Evolutionary conservation across 2,888 invertebrate species (phyloP).

Genomic region (Falcaria lacertinaria): DNA sequence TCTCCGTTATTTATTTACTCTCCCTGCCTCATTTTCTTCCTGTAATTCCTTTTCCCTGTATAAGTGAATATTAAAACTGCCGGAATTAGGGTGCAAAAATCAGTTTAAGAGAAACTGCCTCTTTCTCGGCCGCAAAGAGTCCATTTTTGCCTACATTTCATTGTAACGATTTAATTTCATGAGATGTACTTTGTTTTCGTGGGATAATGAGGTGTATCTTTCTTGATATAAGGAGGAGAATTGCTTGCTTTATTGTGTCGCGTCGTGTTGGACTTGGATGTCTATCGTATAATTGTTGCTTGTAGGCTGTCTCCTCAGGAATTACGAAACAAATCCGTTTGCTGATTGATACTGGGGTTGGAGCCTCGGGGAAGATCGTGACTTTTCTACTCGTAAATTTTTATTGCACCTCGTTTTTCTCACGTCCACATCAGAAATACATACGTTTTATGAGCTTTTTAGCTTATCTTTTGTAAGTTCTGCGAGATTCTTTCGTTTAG

Average conservation of each 20-base stretch:
- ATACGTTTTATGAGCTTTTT: conserved; percentile 1
- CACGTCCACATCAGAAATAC: conserved; percentile 10
- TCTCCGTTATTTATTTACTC: conserved; percentile 68
- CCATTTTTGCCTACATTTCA: conserved; percentile 23
- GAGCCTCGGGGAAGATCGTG: conserved; percentile 30
- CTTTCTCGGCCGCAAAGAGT: conserved; percentile 32
- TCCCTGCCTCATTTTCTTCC: conserved; percentile 71
- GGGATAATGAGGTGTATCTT: conserved; percentile 31
- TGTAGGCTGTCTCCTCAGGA: conserved; percentile 73
- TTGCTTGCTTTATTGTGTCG: conserved; percentile 24
- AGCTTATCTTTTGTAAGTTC: no score
- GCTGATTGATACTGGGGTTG: conserved; percentile 65
- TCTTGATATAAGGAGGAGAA: conserved; percentile 31
- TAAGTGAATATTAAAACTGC: conserved; percentile 73
- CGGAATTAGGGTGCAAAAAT: conserved; percentile 45
- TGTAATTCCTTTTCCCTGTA: conserved; percentile 74
- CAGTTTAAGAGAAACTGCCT: conserved; percentile 25
- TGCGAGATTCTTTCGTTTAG: no score
- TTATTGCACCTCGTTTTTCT: conserved; percentile 53
- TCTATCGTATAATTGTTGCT: conserved; percentile 72
- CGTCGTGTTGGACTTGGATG: conserved; percentile 37
- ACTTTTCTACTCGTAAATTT: conserved; percentile 54
- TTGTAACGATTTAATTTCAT: conserved; percentile 44
- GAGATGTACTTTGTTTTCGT: conserved; percentile 18
- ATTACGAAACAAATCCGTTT: conserved; percentile 74